A percentile compares a stretch with the other conserved stretches of the same genome.
Conservation (phyloP, 2,113 vertebrate genomes). For the Dasyprocta punctata region DNA sequence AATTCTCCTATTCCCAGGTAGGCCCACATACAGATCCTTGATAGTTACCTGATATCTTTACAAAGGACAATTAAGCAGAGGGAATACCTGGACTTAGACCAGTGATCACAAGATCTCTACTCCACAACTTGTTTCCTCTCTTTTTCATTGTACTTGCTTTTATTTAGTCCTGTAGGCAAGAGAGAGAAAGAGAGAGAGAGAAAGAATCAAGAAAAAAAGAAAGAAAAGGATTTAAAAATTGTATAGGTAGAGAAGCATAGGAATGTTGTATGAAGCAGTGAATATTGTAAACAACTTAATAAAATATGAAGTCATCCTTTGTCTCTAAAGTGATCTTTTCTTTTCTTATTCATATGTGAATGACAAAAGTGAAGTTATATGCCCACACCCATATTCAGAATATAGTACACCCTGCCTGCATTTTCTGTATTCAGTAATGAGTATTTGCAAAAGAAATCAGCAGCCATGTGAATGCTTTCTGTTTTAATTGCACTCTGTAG, state of each 20-base stretch:
- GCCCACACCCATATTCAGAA: not conserved
- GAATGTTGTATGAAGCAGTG: not conserved
- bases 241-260: not conserved
- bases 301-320: constrained; percentile 38
- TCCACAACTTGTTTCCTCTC: not conserved
- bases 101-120: not conserved
- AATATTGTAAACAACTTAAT: constrained; percentile 49
- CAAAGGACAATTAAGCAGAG: not conserved
- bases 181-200: not conserved
- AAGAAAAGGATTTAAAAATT: not conserved
- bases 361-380: constrained; percentile 39
- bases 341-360: not conserved
- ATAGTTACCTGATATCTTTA: not conserved
- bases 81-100: not conserved
- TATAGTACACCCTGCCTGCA: not conserved
- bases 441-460: constrained; percentile 42
- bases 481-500: constrained; percentile 49
- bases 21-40: not conserved
- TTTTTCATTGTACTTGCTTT: not conserved
- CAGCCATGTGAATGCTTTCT: constrained; percentile 12
- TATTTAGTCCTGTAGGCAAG: not conserved
- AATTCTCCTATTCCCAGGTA: not conserved
- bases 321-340: constrained; percentile 43
- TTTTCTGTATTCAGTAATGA: not conserved
- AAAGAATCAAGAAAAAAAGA: not conserved